Percentiles rank a stretch among this genome's conserved stretches.
These are phyloP conservation scores for Rhabdophis nuchalis DNA, from an alignment of 2,797 vertebrate genomes.

Conservation along the genomic window DNA sequence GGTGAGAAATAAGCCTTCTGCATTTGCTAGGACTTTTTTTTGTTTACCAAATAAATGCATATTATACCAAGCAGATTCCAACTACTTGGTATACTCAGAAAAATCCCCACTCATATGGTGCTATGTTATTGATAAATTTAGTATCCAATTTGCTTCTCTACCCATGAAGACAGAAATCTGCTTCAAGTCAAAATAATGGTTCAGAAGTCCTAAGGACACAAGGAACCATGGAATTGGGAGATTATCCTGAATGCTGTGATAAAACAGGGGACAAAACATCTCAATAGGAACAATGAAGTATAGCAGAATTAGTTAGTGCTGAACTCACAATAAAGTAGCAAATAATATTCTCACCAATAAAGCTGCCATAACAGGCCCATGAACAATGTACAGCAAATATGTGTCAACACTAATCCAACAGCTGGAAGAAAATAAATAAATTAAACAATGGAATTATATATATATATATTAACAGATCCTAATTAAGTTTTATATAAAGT, in stretches of 20 bases:
- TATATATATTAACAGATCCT: neutral
- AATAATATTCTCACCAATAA: constrained; percentile 82
- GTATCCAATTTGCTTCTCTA: neutral
- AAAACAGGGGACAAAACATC: neutral
- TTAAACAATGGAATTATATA: neutral
- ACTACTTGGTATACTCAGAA: neutral
- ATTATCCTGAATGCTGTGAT: neutral
- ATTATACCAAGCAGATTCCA: neutral
- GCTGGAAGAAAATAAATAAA: constrained; percentile 67
- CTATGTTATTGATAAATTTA: neutral
- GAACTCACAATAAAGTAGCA: neutral
- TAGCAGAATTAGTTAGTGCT: neutral
- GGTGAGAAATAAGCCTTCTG: neutral
- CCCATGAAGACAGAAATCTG: neutral
- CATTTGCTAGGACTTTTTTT: neutral
- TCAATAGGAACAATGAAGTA: neutral
- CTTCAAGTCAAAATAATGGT: neutral
- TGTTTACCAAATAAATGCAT: neutral
- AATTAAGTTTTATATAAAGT: neutral
- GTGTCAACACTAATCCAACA: constrained; percentile 99
- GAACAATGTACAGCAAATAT: constrained; percentile 92
- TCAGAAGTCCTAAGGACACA: neutral
- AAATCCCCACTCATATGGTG: neutral
- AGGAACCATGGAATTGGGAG: neutral
- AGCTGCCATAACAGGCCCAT: constrained; percentile 94